phyloP scores from a whole-genome alignment of 2,797 vertebrate genomes.

The Muraenolepis orangiensis region DNA sequence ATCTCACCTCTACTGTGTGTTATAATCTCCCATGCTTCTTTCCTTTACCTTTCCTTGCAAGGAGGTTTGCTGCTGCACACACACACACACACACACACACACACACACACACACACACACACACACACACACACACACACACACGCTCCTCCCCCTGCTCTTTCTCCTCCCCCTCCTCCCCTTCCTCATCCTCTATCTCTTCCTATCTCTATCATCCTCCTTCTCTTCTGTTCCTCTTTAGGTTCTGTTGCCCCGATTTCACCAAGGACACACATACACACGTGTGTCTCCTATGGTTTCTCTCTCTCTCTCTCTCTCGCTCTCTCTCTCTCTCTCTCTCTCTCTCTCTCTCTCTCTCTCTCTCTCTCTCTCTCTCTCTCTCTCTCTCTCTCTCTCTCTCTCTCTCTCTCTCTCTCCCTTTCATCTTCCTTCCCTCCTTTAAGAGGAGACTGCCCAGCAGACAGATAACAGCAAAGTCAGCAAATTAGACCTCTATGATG shows the following conservation, averaged over 20 bases:
- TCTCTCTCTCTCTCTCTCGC: not conserved
- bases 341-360: slow-evolving; percentile 35
- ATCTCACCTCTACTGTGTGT: not conserved
- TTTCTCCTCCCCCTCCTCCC: slow-evolving; percentile 32
- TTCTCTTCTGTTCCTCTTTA: slow-evolving; percentile 10
- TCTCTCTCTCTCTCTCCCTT: slow-evolving; percentile 35
- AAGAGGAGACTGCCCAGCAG: slow-evolving; percentile 67
- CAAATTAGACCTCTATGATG: slow-evolving; percentile 72
- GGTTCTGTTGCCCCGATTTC: slow-evolving; percentile 30
- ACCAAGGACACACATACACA: slow-evolving; percentile 56
- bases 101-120: no score
- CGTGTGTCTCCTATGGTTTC: slow-evolving; percentile 3
- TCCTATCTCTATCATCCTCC: slow-evolving; percentile 47
- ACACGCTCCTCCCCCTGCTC: slow-evolving; percentile 33
- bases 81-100: not conserved
- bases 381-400: slow-evolving; percentile 12
- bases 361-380: slow-evolving; percentile 46
- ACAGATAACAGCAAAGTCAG: slow-evolving; percentile 74
- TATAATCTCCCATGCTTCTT: slow-evolving; percentile 50
- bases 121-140: no score
- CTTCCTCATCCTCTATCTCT: slow-evolving; percentile 33
- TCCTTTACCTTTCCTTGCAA: not conserved
- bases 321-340: not conserved
- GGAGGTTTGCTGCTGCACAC: not conserved
- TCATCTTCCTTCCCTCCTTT: slow-evolving; percentile 57